Evolutionary conservation across 2,797 vertebrate genomes (phyloP).

Genomic region (Rachycentron canadum): DNA sequence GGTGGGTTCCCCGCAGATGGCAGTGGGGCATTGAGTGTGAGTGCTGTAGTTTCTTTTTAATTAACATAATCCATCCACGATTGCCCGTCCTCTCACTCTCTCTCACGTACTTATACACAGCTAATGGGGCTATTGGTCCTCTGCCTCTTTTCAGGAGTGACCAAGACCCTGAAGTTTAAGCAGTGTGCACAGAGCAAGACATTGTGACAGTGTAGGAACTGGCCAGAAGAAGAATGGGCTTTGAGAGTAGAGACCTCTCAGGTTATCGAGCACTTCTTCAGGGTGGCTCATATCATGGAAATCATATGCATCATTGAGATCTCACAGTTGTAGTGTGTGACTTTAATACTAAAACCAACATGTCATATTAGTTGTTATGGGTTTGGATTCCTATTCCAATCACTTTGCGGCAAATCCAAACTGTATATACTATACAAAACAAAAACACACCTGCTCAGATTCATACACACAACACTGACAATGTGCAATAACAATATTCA

Average conservation of each 20-base stretch:
- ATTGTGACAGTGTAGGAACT: conserved; percentile 85
- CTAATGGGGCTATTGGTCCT: conserved; percentile 82
- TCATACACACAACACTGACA: background rate
- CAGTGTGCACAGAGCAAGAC: conserved; percentile 86
- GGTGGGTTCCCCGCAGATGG: conserved; percentile 15
- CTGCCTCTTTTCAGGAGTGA: conserved; percentile 83
- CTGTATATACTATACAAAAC: background rate
- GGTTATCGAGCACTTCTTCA: conserved; percentile 53
- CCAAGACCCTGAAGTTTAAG: conserved; percentile 47
- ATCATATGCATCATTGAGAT: background rate
- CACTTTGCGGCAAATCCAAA: too few species aligned
- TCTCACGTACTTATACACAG: background rate
- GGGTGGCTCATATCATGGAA: background rate
- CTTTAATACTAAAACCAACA: too few species aligned
- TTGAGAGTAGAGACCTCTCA: conserved; percentile 55
- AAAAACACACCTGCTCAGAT: background rate
- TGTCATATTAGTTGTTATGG: background rate
- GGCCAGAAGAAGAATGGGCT: conserved; percentile 82
- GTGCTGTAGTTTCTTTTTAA: conserved; percentile 13
- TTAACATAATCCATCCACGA: conserved; percentile 3
- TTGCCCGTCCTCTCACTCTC: background rate
- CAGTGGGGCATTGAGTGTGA: background rate
- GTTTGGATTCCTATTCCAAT: background rate
- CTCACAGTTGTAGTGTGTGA: background rate
- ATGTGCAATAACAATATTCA: background rate